phyloP scores from a whole-genome alignment of 2,797 vertebrate genomes.

The Chaenodraco wilsoni region DNA sequence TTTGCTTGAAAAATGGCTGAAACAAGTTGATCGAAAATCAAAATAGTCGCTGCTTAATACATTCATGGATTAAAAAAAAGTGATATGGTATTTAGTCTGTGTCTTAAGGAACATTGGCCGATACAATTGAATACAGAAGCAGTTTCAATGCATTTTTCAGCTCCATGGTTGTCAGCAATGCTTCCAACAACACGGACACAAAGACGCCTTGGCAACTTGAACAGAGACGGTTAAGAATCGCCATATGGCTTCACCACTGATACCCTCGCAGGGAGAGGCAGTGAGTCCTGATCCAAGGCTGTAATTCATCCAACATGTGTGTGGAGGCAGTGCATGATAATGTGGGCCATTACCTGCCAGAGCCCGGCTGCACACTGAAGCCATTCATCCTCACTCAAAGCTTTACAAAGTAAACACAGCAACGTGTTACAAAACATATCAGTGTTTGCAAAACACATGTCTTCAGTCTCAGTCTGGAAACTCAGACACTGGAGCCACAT shows the following conservation, averaged over 20 bases:
- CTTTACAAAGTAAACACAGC: constrained; percentile 74
- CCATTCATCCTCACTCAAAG: constrained; percentile 72
- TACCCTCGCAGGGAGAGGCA: constrained; percentile 39
- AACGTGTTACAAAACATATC: constrained; percentile 71
- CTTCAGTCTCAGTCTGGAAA: constrained; percentile 21
- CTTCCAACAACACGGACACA: constrained; percentile 48
- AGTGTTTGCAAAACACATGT: constrained; percentile 64
- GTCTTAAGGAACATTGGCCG: not conserved
- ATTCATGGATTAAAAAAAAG: not conserved
- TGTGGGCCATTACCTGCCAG: constrained; percentile 66
- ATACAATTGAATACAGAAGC: not conserved
- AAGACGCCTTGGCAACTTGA: constrained; percentile 39
- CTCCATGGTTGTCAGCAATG: constrained; percentile 23
- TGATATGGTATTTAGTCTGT: not conserved
- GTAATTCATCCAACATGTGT: constrained; percentile 68
- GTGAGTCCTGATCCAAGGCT: constrained; percentile 38
- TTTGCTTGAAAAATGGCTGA: not conserved
- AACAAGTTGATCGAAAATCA: not conserved
- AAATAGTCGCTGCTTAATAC: not conserved
- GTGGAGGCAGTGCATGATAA: constrained; percentile 62
- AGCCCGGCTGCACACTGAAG: constrained; percentile 65
- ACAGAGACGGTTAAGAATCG: constrained; percentile 28
- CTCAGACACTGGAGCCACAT: not conserved
- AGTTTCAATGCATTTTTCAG: constrained; percentile 10
- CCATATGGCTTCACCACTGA: constrained; percentile 36